Conservation (phyloP, 2,113 vertebrate species). For the Verasper variegatus region DNA sequence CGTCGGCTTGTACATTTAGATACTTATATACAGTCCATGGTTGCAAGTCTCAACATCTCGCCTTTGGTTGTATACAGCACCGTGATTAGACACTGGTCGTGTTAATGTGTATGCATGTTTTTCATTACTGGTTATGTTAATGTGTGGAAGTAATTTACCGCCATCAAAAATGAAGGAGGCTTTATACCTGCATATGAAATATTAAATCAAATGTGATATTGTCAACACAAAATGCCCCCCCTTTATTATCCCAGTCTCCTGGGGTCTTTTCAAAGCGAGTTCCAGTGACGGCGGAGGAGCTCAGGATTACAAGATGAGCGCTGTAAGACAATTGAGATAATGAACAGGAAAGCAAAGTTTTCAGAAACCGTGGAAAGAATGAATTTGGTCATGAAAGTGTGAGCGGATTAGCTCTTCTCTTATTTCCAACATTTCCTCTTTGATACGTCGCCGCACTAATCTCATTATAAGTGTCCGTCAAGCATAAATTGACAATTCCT, state of each 20-base stretch:
- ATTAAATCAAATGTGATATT: slow-evolving; percentile 36
- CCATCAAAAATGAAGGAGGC: slow-evolving; percentile 6
- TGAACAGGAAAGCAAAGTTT: slow-evolving; percentile 70
- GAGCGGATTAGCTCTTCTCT: slow-evolving; percentile 71
- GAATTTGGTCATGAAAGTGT: slow-evolving; percentile 64
- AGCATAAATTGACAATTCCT: slow-evolving; percentile 76
- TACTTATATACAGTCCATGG: neutral
- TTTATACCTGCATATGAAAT: slow-evolving; percentile 23
- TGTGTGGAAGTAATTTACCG: slow-evolving; percentile 23
- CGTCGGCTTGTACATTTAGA: neutral
- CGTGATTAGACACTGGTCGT: slow-evolving; percentile 32
- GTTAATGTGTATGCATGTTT: slow-evolving; percentile 10
- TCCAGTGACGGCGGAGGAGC: slow-evolving; percentile 36
- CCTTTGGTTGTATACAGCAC: neutral
- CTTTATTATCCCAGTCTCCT: slow-evolving; percentile 40
- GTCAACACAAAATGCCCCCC: slow-evolving; percentile 26
- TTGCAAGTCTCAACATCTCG: slow-evolving; percentile 6
- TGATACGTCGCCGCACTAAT: slow-evolving; percentile 72
- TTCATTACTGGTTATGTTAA: slow-evolving; percentile 42
- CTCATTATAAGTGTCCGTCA: slow-evolving; percentile 82
- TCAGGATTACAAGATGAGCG: slow-evolving; percentile 57
- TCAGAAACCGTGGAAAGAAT: slow-evolving; percentile 31
- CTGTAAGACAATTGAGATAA: slow-evolving; percentile 60
- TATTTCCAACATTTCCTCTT: slow-evolving; percentile 73
- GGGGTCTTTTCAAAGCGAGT: slow-evolving; percentile 35